These are phyloP conservation scores for Conger conger DNA, from an alignment of 2,113 vertebrate genomes.

Conservation along the genomic window DNA sequence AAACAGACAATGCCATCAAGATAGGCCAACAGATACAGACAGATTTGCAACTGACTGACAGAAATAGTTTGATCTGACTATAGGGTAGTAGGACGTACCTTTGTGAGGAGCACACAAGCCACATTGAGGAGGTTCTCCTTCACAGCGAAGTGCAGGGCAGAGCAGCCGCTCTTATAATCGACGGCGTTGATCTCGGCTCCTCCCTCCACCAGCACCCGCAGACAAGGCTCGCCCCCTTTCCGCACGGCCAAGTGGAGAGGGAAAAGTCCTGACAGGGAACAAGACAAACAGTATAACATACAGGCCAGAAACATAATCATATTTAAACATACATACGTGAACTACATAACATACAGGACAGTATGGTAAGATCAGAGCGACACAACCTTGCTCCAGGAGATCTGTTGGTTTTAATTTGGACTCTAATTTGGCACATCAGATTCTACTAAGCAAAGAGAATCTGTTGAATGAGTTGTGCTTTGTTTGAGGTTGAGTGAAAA, in stretches of 20 bases:
- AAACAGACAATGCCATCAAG: not conserved
- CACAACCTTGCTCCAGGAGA: too few relatives aligned
- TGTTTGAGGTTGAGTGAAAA: too few relatives aligned
- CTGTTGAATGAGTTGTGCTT: too few relatives aligned
- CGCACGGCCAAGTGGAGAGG: conserved; percentile 87
- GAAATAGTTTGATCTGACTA: not conserved
- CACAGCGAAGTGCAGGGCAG: conserved; percentile 85
- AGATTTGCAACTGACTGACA: not conserved
- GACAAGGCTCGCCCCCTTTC: conserved; percentile 75
- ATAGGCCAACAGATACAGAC: not conserved
- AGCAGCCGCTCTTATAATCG: conserved; percentile 86
- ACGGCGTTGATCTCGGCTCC: conserved; percentile 83
- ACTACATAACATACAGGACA: too few relatives aligned
- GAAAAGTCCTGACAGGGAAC: conserved; percentile 72
- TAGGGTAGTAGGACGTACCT: too few relatives aligned
- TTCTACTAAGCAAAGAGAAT: too few relatives aligned
- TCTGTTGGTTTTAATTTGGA: too few relatives aligned
- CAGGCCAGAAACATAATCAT: not conserved
- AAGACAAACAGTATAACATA: not conserved
- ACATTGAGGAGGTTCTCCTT: conserved; percentile 85
- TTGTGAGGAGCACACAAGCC: conserved; percentile 83
- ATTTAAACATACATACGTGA: too few relatives aligned
- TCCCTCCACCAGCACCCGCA: conserved; percentile 81
- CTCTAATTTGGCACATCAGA: too few relatives aligned
- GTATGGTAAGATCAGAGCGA: too few relatives aligned